Evolutionary conservation across 2,113 vertebrate genomes (phyloP).

Genomic region (Emydocephalus ijimae): DNA sequence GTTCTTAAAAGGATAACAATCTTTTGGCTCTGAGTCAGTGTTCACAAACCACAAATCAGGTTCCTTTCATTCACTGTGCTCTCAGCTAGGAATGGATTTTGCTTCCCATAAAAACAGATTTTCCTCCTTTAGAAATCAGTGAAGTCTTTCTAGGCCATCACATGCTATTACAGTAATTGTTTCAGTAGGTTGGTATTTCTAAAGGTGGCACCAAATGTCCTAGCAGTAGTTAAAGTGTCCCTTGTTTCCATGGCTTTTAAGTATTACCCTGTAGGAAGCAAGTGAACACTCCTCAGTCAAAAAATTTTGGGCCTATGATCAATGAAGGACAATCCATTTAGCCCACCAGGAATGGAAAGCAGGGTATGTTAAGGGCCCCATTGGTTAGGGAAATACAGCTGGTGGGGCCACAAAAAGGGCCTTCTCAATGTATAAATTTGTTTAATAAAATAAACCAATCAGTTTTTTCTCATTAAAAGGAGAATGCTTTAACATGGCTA

Average conservation of each 20-base stretch:
- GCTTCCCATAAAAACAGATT: constrained; percentile 39
- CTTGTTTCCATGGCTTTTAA: not conserved
- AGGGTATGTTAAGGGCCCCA: not conserved
- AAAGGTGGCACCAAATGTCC: constrained; percentile 24
- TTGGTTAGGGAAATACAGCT: not conserved
- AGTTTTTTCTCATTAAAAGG: not conserved
- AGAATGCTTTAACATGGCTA: not conserved
- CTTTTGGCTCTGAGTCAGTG: constrained; percentile 50
- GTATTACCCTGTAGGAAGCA: not conserved
- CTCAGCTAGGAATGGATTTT: constrained; percentile 54
- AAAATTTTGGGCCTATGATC: not conserved
- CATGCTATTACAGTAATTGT: not conserved
- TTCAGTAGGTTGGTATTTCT: not conserved
- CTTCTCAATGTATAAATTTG: not conserved
- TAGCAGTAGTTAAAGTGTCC: constrained; percentile 5
- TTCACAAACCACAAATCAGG: constrained; percentile 51
- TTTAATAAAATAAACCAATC: not conserved
- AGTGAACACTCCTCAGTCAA: not conserved
- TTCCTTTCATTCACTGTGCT: constrained; percentile 37
- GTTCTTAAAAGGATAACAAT: constrained; percentile 46
- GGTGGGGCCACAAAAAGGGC: not conserved
- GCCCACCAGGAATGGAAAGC: not conserved
- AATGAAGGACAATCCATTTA: not conserved
- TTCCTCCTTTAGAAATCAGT: constrained; percentile 9
- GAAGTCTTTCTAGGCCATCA: not conserved